Conservation (phyloP, 2,888 invertebrate species). For the Galeopsomyia nigrocyanea region DNA sequence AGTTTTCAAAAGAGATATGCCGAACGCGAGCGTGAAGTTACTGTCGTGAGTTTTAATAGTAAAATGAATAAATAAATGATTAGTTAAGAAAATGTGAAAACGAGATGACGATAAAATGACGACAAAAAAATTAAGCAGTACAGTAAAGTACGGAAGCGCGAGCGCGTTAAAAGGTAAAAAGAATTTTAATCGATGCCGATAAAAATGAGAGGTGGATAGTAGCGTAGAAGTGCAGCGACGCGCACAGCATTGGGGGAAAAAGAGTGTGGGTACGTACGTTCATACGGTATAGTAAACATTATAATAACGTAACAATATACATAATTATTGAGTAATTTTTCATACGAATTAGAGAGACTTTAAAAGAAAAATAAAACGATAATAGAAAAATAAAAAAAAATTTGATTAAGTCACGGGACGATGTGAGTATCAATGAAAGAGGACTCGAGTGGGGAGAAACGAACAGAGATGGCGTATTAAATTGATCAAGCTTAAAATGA, state of each 20-base stretch:
- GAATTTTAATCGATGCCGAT: slow-evolving; percentile 13
- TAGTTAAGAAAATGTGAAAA: not conserved
- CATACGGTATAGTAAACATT: slow-evolving; percentile 45
- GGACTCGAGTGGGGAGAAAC: slow-evolving; percentile 18
- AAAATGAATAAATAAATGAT: not conserved
- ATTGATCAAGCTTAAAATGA: slow-evolving; percentile 11
- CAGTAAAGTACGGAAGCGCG: too few relatives aligned
- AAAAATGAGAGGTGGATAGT: not conserved
- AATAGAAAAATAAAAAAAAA: slow-evolving; percentile 45
- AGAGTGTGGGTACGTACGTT: slow-evolving; percentile 30
- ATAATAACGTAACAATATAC: slow-evolving; percentile 48
- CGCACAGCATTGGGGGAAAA: slow-evolving; percentile 13
- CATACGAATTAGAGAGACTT: slow-evolving; percentile 56
- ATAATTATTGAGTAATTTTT: slow-evolving; percentile 59
- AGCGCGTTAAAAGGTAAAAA: not conserved
- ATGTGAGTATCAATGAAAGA: not conserved
- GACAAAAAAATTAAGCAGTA: too few relatives aligned
- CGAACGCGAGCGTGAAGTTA: not conserved
- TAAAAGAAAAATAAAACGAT: slow-evolving; percentile 41
- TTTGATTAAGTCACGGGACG: slow-evolving; percentile 21
- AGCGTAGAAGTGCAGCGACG: slow-evolving; percentile 1
- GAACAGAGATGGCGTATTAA: slow-evolving; percentile 6
- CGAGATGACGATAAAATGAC: not conserved
- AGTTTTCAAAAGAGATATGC: not conserved
- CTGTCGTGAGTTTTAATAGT: not conserved